Evolutionary conservation across 2,113 vertebrate species (phyloP), one percentile per base, ranked within the genome.

Genomic region (Siphamia tubifer): DNA sequence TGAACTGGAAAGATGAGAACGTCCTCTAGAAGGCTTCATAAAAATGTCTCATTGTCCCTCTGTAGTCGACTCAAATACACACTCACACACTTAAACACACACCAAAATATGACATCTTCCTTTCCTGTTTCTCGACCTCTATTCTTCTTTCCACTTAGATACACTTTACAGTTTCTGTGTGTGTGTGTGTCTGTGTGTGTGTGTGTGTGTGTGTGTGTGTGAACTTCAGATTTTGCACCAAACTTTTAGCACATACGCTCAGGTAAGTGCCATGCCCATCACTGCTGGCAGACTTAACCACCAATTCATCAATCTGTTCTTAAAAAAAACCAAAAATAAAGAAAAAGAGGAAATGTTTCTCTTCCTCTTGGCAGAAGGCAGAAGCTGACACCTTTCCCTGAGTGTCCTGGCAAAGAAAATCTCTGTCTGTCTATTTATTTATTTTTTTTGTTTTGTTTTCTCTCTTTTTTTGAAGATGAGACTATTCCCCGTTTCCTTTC

Each of bases 1-100:
- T 89, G 82, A 89, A 83, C 77, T 83, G 79, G 87, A 81, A 87
- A 85, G 80, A 79, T 77, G 87, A 86, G 83, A 84, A 79, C 12
- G 74, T 86, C 82, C 84, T 86, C 73, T 69, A 47, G 79, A 84
- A 81, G 70, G 65, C 73, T 74, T 76, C 60, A 72, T 72, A 77
- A 86, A 82, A 83, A 70, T 13, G 55, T 81, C 67, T 80, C 70
- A 81, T 82, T 84, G 83, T 84, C 77, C 71, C 68, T 38, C 27
- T 36, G 36, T 15, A 5, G 31, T 19, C 30, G 10, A 24, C 45
- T 16, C 47, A 28, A 44, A 62, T 32, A 16, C 53, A 31, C 32
- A 52, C 62, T 32, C 66, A 55, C 58, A 45, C 61, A 52, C 31
- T n/a, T n/a, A 60, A 35, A 69, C 45, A 49, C 42, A 13, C 20